Percentiles rank a stretch among this genome's conserved stretches.
These are phyloP conservation scores for Cinara cedri DNA, from an alignment of 2,888 invertebrate genomes.

Conservation along the genomic window DNA sequence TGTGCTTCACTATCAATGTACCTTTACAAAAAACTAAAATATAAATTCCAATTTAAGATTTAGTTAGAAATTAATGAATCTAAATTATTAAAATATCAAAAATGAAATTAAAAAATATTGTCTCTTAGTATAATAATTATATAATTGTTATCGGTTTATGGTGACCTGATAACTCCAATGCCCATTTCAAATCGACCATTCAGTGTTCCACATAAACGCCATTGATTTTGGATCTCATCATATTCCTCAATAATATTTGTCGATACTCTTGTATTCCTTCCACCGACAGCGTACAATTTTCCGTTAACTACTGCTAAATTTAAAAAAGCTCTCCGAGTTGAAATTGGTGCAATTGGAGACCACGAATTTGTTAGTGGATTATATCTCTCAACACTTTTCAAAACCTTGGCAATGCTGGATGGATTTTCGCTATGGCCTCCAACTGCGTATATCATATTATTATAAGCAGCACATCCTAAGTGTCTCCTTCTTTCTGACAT, in stretches of 20 bases:
- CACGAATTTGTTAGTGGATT: conserved; percentile 97
- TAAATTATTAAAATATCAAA: not conserved
- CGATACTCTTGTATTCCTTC: conserved; percentile 97
- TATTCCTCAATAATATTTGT: conserved; percentile 98
- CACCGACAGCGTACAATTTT: conserved; percentile 96
- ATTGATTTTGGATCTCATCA: conserved; percentile 95
- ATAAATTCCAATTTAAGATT: too few species aligned
- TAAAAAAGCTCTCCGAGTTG: conserved; percentile 94
- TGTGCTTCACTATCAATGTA: too few species aligned
- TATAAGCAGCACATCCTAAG: conserved; percentile 97
- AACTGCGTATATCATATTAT: conserved; percentile 97
- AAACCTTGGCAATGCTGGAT: conserved; percentile 95
- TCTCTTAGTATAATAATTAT: conserved; percentile 24
- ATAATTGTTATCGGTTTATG: conserved; percentile 73
- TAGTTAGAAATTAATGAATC: not conserved
- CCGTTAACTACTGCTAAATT: conserved; percentile 98
- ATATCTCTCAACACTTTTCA: conserved; percentile 91
- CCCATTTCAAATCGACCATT: conserved; percentile 95
- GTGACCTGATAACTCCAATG: conserved; percentile 93
- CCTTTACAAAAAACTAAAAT: too few species aligned
- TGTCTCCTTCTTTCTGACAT: conserved; percentile 98
- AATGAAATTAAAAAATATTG: not conserved
- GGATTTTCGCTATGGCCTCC: conserved; percentile 98
- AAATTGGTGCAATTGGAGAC: conserved; percentile 99
- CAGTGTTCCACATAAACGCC: conserved; percentile 97